phyloP scores from a whole-genome alignment of 2,888 invertebrate species.

The Leptinotarsa rubiginosa region DNA sequence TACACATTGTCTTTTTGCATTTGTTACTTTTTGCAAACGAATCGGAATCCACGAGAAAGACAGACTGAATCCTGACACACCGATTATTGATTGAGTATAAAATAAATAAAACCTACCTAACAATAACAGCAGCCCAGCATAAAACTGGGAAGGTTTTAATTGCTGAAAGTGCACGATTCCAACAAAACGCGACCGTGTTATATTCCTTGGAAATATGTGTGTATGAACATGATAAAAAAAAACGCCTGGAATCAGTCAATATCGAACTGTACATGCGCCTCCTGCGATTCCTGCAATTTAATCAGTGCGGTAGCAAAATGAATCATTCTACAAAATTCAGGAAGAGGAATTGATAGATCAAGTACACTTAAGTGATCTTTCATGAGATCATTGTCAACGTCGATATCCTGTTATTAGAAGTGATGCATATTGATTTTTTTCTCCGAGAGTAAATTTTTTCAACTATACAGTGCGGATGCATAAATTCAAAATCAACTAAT shows the following conservation, averaged over 20 bases:
- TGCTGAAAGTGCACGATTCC: constrained; percentile 42
- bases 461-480: too few species aligned
- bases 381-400: too few species aligned
- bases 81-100: constrained; percentile 47
- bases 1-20: constrained; percentile 15
- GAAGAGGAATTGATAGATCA: not conserved
- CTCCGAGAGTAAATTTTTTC: too few species aligned
- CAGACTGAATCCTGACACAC: constrained; percentile 36
- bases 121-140: constrained; percentile 36
- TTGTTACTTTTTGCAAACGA: constrained; percentile 14
- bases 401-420: too few species aligned
- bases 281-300: constrained; percentile 58
- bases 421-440: too few species aligned
- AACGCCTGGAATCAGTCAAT: constrained; percentile 56
- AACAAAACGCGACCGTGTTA: constrained; percentile 32
- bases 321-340: not conserved
- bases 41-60: constrained; percentile 21
- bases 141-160: constrained; percentile 39
- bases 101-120: constrained; percentile 43
- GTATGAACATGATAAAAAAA: constrained; percentile 44
- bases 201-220: constrained; percentile 45
- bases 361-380: too few species aligned
- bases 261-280: constrained; percentile 51
- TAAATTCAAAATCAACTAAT: too few species aligned
- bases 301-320: constrained; percentile 28